A percentile compares a stretch with the other conserved stretches of the same genome.
These are phyloP conservation scores for Hemicentrotus pulcherrimus DNA, from an alignment of 35 echinoderm and acorn worm genomes.

Conservation along the genomic window DNA sequence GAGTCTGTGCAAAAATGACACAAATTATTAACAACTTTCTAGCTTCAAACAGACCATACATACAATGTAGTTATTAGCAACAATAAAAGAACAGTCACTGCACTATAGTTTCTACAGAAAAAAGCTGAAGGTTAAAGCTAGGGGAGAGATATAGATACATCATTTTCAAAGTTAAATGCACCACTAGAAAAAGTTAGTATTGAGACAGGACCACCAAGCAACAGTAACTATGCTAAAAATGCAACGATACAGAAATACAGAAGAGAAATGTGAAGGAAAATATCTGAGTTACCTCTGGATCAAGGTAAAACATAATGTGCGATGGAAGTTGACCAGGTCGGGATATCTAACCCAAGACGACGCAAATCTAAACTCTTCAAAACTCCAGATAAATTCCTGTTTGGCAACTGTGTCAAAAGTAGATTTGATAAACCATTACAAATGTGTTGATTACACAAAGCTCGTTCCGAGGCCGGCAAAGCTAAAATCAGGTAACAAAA, in stretches of 20 bases:
- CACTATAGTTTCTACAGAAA: no score
- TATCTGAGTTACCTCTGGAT: not conserved
- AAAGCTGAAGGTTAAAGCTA: no score
- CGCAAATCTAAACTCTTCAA: not conserved
- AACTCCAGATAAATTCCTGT: conserved; percentile 12
- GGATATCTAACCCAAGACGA: not conserved
- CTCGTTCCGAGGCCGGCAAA: not conserved
- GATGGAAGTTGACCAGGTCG: not conserved
- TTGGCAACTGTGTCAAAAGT: not conserved
- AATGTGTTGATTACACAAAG: not conserved
- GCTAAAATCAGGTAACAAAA: not conserved
- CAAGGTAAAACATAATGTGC: not conserved
- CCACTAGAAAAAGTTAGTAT: no score
- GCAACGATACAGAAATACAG: not conserved
- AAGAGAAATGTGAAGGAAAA: not conserved
- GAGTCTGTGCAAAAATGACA: no score
- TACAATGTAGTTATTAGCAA: no score
- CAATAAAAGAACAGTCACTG: no score
- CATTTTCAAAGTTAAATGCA: no score
- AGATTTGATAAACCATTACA: not conserved
- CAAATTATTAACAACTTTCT: no score
- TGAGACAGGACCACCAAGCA: no score
- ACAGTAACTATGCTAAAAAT: no score
- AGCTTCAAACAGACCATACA: no score
- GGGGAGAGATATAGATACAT: no score